These are phyloP conservation scores for Cantharis rufa DNA, from an alignment of 2,888 invertebrate genomes.

Conservation along the genomic window DNA sequence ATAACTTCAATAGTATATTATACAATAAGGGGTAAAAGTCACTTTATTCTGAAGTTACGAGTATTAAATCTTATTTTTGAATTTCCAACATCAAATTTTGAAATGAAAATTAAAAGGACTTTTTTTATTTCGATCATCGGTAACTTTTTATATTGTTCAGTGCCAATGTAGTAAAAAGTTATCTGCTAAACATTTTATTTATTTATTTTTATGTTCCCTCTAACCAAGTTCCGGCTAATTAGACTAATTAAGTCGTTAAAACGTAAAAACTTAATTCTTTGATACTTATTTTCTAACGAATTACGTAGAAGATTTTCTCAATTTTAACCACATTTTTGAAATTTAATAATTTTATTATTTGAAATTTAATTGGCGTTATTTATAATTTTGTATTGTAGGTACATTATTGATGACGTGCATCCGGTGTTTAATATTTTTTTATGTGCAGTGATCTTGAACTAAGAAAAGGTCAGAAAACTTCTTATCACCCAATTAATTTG, in stretches of 20 bases:
- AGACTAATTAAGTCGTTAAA: neutral
- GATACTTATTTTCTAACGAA: neutral
- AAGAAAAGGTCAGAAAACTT: neutral
- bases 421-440: conserved; percentile 2
- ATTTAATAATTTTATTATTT: neutral
- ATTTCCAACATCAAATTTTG: neutral
- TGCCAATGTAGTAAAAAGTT: neutral
- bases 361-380: neutral
- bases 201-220: neutral
- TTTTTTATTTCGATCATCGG: no score
- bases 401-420: neutral
- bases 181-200: neutral
- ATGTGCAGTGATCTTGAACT: neutral
- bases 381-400: neutral
- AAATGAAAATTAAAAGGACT: no score
- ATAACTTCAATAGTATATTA: neutral
- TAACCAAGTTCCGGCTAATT: neutral
- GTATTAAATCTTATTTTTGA: no score
- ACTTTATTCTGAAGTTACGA: no score
- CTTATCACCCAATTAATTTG: conserved; percentile 1
- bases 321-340: neutral
- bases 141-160: neutral
- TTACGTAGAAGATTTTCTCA: neutral
- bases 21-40: no score
- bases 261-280: neutral